phyloP scores from a whole-genome alignment of 1,140 invertebrate species.

The Drosophila novamexicana region DNA sequence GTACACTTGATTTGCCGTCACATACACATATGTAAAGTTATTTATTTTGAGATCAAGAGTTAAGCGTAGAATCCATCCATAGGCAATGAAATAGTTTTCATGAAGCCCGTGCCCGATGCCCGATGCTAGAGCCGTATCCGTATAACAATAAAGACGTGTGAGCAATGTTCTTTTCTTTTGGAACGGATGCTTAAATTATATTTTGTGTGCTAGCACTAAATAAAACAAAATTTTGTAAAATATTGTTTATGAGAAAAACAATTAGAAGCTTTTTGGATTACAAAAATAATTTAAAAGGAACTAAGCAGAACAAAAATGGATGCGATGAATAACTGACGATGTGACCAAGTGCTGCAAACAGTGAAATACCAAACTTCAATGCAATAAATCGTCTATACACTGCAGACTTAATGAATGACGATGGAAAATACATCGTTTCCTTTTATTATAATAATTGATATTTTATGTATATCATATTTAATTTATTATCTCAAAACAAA shows the following conservation, averaged over 20 bases:
- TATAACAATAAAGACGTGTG: neutral
- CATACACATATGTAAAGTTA: neutral
- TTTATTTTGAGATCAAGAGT: constrained; percentile 10
- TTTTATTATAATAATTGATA: neutral
- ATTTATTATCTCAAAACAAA: neutral
- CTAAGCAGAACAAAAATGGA: constrained; percentile 42
- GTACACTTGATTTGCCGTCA: neutral
- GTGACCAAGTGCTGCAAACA: constrained; percentile 3
- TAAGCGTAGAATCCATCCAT: neutral
- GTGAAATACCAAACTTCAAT: neutral
- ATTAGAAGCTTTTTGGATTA: constrained; percentile 84
- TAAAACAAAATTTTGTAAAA: neutral
- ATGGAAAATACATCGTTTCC: neutral
- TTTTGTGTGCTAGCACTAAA: neutral
- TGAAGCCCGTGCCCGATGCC: neutral
- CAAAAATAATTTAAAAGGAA: constrained; percentile 46
- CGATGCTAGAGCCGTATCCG: neutral
- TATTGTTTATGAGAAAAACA: constrained; percentile 12
- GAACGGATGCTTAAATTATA: neutral
- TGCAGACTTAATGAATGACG: neutral
- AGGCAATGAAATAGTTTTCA: neutral
- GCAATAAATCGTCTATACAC: neutral
- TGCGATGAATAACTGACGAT: constrained; percentile 34
- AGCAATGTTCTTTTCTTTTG: neutral
- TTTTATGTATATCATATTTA: neutral